Conservation (phyloP, 1,140 invertebrate species). For the Pentalonia nigronervosa region DNA sequence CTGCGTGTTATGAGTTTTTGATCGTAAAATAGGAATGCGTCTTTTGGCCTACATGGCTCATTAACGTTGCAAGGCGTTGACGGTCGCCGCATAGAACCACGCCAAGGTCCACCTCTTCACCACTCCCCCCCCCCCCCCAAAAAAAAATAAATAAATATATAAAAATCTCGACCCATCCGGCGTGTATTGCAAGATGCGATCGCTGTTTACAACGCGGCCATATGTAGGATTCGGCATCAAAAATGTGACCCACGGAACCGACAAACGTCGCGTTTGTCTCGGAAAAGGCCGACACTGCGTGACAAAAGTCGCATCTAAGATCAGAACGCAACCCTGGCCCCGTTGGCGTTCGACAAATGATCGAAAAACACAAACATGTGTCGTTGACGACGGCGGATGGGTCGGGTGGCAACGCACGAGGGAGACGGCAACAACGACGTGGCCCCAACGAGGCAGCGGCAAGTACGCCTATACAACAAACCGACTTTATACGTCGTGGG, state of each 20-base stretch:
- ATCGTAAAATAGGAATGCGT: constrained; percentile 5
- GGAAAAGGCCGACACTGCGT: not conserved
- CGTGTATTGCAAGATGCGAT: not conserved
- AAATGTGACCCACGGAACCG: not conserved
- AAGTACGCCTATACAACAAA: not conserved
- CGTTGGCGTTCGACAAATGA: not conserved
- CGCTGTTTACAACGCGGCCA: not conserved
- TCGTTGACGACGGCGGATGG: not conserved
- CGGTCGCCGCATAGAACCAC: not conserved
- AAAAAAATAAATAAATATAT: too few relatives aligned
- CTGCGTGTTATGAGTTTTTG: not conserved
- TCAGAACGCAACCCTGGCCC: too few relatives aligned
- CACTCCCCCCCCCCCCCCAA: not conserved
- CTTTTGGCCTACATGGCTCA: constrained; percentile 38
- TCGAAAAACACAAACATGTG: constrained; percentile 26
- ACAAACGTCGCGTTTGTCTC: not conserved
- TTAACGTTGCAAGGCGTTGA: not conserved
- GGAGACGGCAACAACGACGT: not conserved
- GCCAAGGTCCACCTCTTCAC: not conserved
- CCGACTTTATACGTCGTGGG: constrained; percentile 16
- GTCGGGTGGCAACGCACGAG: not conserved
- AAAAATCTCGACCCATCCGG: not conserved
- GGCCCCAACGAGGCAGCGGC: not conserved
- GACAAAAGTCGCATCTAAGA: not conserved
- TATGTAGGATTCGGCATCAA: not conserved